Conservation (phyloP, 2,888 invertebrate species). For the Epirrhoe alternata region DNA sequence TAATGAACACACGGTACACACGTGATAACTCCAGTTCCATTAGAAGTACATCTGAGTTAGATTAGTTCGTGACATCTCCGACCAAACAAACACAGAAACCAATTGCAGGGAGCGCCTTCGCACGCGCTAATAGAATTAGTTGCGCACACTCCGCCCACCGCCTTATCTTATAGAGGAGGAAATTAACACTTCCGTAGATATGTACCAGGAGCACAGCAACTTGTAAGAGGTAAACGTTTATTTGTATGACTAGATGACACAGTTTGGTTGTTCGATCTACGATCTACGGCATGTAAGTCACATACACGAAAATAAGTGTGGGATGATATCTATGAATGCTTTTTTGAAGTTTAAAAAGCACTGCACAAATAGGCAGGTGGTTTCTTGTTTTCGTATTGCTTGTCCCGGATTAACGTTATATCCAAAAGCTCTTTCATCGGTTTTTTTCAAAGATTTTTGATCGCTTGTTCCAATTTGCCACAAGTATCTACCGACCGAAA, state of each 20-base stretch:
- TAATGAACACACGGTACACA: not conserved
- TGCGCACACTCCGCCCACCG: constrained; percentile 13
- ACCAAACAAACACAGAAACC: constrained; percentile 8
- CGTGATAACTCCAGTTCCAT: constrained; percentile 7
- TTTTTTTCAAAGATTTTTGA: no score
- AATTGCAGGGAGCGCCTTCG: constrained; percentile 15
- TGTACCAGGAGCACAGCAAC: constrained; percentile 3
- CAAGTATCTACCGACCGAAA: no score
- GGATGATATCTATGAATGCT: no score
- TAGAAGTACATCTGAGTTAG: constrained; percentile 15
- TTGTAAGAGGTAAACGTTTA: not conserved
- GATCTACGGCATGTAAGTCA: no score
- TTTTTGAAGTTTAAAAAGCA: no score
- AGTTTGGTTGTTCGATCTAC: not conserved
- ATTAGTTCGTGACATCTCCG: constrained; percentile 23
- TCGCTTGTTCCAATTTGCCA: no score
- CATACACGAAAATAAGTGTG: no score
- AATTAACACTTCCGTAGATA: constrained; percentile 13
- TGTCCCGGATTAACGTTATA: no score
- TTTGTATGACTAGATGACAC: not conserved
- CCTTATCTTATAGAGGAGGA: constrained; percentile 19
- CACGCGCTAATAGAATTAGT: constrained; percentile 25
- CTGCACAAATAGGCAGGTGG: no score
- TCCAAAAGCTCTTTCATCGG: no score
- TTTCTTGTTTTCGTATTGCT: no score